Conservation (phyloP, 2,888 invertebrate genomes). For the Pseudoips prasinana region DNA sequence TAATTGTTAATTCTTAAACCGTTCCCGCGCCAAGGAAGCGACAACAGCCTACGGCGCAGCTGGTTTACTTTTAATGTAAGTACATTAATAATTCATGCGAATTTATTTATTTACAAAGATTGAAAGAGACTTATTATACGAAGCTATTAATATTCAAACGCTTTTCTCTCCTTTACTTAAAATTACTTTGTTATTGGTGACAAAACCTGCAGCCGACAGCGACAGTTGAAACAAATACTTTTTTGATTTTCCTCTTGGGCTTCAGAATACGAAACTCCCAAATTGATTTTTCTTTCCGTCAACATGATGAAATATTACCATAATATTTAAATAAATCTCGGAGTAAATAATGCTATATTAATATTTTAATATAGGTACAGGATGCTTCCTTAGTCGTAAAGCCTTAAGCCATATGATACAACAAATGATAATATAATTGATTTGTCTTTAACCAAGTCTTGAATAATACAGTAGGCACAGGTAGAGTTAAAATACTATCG, state of each 20-base stretch:
- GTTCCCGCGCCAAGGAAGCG: constrained; percentile 14
- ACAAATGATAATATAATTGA: too few relatives aligned
- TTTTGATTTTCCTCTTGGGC: constrained; percentile 18
- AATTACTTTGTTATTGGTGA: constrained; percentile 17
- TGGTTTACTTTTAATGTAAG: constrained; percentile 11
- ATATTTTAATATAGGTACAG: too few relatives aligned
- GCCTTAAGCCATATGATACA: too few relatives aligned
- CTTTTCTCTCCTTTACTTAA: constrained; percentile 20
- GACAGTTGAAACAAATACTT: constrained; percentile 27
- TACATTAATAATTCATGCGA: constrained; percentile 28
- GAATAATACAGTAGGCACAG: too few relatives aligned
- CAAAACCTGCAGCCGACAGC: constrained; percentile 19
- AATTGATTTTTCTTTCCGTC: too few relatives aligned
- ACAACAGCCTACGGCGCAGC: constrained; percentile 10
- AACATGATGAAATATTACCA: too few relatives aligned
- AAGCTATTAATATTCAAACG: constrained; percentile 27
- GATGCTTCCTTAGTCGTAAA: too few relatives aligned
- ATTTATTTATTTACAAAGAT: constrained; percentile 29
- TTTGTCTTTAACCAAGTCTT: too few relatives aligned
- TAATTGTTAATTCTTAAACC: constrained; percentile 20
- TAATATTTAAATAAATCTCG: too few relatives aligned
- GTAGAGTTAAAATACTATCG: too few relatives aligned
- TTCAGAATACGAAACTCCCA: neutral
- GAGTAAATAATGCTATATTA: too few relatives aligned
- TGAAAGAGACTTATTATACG: constrained; percentile 20